Percentiles rank a stretch among this genome's conserved stretches.
These are phyloP conservation scores for Macrobrachium nipponense DNA, from an alignment of 1,140 invertebrate species.

Conservation along the genomic window DNA sequence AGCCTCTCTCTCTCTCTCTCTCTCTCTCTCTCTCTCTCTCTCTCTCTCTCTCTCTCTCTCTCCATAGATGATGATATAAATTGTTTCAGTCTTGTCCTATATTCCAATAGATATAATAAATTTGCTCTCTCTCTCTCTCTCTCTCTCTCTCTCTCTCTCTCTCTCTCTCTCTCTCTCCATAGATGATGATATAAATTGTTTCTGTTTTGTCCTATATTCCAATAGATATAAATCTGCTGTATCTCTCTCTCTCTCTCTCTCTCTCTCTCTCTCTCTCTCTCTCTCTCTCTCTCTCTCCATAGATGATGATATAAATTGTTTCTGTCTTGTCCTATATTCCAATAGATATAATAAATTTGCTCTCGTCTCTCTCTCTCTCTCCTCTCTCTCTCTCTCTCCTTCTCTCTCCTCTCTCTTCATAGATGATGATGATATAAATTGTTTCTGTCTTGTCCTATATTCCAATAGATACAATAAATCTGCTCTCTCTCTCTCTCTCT, in stretches of 20 bases:
- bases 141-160: slow-evolving; percentile 24
- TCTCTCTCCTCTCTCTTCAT: background rate
- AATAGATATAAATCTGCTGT: background rate
- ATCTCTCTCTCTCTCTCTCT: slow-evolving; percentile 18
- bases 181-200: background rate
- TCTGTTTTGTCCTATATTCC: background rate
- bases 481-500: background rate
- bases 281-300: slow-evolving; percentile 23
- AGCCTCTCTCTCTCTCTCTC: background rate
- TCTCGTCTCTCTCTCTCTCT: background rate
- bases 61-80: background rate
- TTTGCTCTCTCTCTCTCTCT: slow-evolving; percentile 20
- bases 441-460: no score
- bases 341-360: no score
- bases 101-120: no score
- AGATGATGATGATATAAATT: no score
- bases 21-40: background rate
- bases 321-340: no score
- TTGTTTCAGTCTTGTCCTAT: no score
- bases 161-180: slow-evolving; percentile 5
- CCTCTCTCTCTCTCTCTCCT: slow-evolving; percentile 20
- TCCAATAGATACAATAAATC: no score
- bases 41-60: slow-evolving; percentile 26
- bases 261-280: slow-evolving; percentile 35
- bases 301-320: no score